Evolutionary conservation across 2,113 vertebrate genomes (phyloP).

Genomic region (Athene cunicularia): DNA sequence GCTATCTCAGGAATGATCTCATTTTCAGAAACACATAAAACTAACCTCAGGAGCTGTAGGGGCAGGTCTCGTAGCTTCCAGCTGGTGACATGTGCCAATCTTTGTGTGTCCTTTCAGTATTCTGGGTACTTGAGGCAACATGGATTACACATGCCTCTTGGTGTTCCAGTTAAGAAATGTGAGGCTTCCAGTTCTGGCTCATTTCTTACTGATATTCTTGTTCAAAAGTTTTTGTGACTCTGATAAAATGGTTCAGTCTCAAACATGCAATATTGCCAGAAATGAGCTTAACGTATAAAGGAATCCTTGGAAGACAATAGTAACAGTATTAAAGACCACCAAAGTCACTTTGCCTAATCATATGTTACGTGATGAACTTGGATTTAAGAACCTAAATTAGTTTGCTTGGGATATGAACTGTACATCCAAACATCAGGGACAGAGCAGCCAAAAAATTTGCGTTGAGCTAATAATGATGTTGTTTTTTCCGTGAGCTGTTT

Average conservation of each 20-base stretch:
- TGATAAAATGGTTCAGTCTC: background rate
- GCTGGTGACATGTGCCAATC: background rate
- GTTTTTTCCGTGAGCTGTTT: background rate
- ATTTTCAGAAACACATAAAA: background rate
- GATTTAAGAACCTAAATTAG: background rate
- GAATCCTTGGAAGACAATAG: background rate
- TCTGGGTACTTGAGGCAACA: background rate
- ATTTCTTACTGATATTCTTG: background rate
- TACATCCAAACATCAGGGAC: background rate
- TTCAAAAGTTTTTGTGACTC: background rate
- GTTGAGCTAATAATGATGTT: conserved; percentile 16
- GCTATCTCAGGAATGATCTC: background rate
- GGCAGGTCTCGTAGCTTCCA: background rate
- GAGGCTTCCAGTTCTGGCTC: background rate
- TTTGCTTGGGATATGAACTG: background rate
- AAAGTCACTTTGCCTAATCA: background rate
- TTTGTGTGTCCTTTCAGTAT: background rate
- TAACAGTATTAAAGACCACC: background rate
- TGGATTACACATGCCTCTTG: background rate
- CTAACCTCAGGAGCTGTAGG: background rate
- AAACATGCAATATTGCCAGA: background rate
- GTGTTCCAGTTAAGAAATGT: background rate
- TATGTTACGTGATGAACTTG: background rate
- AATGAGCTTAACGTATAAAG: background rate
- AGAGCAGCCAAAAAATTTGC: background rate